phyloP scores from a whole-genome alignment of 1,140 invertebrate genomes.

The Proctacanthus coquilletti region DNA sequence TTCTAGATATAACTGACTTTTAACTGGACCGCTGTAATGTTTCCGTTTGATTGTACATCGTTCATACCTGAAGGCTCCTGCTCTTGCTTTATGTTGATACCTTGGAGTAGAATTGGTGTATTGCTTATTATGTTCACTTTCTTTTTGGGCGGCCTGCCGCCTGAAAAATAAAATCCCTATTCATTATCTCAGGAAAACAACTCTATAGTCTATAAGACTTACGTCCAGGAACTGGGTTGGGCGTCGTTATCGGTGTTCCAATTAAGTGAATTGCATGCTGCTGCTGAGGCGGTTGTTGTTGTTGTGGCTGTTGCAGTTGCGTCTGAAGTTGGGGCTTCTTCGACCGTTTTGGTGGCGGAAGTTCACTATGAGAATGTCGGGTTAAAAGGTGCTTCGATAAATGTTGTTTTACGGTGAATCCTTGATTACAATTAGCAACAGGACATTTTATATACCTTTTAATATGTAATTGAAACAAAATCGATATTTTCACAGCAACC shows the following conservation, averaged over 20 bases:
- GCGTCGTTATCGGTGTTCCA: slow-evolving; percentile 8
- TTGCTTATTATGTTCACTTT: no score
- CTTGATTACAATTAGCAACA: slow-evolving; percentile 25
- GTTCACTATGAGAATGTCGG: slow-evolving; percentile 24
- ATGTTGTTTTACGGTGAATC: slow-evolving; percentile 28
- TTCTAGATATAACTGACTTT: no score
- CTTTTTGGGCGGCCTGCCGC: no score
- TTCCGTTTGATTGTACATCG: no score
- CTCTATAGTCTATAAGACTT: no score
- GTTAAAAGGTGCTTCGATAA: slow-evolving; percentile 27
- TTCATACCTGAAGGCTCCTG: no score
- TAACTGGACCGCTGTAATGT: no score
- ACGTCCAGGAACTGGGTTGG: no score
- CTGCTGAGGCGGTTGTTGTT: slow-evolving; percentile 6
- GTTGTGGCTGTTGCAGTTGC: not conserved
- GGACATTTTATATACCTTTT: slow-evolving; percentile 22
- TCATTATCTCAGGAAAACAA: no score
- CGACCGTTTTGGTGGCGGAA: slow-evolving; percentile 27
- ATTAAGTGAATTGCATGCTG: slow-evolving; percentile 26
- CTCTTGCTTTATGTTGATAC: no score
- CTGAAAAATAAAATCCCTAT: no score
- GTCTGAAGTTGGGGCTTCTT: slow-evolving; percentile 21
- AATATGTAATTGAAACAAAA: not conserved
- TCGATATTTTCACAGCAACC: not conserved
- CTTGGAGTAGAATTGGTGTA: no score